Base-by-base conservation (phyloP, 2,888 invertebrate genomes). In the Hydraecia micacea region DNA sequence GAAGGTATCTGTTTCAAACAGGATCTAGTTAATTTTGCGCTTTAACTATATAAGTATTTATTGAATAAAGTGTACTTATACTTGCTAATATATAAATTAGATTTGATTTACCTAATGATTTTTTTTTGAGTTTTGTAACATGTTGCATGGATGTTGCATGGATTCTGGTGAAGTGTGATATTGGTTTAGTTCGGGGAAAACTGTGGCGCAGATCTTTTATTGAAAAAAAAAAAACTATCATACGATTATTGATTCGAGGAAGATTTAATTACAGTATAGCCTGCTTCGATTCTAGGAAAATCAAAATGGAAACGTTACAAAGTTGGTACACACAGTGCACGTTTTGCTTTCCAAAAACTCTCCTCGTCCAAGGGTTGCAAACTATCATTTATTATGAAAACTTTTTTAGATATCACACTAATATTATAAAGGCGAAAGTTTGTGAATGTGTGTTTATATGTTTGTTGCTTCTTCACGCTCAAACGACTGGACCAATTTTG, bases 1-100 rank as follows among this genome's bases (percentile, higher is more conserved):
- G 81, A 76, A 86, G 89, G 90, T 89, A 90, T 87, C 63, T 86
- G 76, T 89, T 83, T 79, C 81, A 81, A 86, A 83, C 77, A 83
- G 81, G 86, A 84, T 87, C 83, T 80, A 68, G 86, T 88, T 88
- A 83, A 87, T 88, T 83, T 87, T 86, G 80, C 79, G 78, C 72
- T 81, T 75, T 79, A 77, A 80, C 76, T 84, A 77, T 86, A 79
- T 86, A 82, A 74, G 84, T 86, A 79, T 77, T 86, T 77, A 82
- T 85, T 81, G 69, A 85, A 85, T 86, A 73, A 86, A 77, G 58
- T 79, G 66, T 77, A 66, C 63, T 73, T 75, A 73, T 46, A 85
- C 70, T 82, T 78, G 74, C 69, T 85, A 78, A 75, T 85, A 75
- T 85, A 75, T n/a, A 36, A 60, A 81, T 75, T 82, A 75, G 39